phyloP scores from a whole-genome alignment of 30 jellyfish, hydroid and myxozoan species.

The Chrysaora quinquecirrha region DNA sequence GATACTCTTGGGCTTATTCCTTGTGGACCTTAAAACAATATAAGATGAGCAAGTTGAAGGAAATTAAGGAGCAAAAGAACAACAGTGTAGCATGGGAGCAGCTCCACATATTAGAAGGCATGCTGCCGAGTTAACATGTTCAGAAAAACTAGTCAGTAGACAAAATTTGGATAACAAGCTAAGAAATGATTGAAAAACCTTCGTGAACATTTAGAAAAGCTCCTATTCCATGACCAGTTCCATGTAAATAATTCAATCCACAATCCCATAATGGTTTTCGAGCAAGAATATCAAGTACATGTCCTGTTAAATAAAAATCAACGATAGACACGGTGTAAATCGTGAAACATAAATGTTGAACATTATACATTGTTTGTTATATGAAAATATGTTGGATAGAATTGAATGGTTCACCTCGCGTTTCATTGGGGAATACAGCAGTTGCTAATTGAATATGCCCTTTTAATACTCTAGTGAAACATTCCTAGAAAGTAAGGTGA shows the following conservation, averaged over 20 bases:
- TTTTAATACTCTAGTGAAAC: constrained; percentile 88
- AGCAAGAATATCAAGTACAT: constrained; percentile 85
- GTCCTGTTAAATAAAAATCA: constrained; percentile 53
- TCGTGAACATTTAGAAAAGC: constrained; percentile 95
- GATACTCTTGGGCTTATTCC: constrained; percentile 76
- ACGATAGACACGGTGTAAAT: neutral
- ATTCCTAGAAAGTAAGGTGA: constrained; percentile 81
- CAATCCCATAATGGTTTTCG: constrained; percentile 87
- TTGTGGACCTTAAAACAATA: constrained; percentile 72
- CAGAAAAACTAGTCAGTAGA: too few relatives aligned
- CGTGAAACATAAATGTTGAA: too few relatives aligned
- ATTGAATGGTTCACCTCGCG: too few relatives aligned
- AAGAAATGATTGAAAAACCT: too few relatives aligned
- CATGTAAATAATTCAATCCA: constrained; percentile 93
- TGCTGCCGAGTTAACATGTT: too few relatives aligned
- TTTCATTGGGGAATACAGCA: constrained; percentile 85
- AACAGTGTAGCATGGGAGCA: too few relatives aligned
- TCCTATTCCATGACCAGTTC: constrained; percentile 99
- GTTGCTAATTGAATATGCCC: constrained; percentile 89
- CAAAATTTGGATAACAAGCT: too few relatives aligned
- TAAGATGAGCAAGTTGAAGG: too few relatives aligned
- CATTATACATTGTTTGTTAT: too few relatives aligned
- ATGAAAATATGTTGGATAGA: too few relatives aligned
- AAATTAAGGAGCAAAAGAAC: too few relatives aligned
- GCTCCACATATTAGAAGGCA: too few relatives aligned